A percentile compares a stretch with the other conserved stretches of the same genome.
phyloP scores from a whole-genome alignment of 2,113 vertebrate species.

The Stigmatopora argus region DNA sequence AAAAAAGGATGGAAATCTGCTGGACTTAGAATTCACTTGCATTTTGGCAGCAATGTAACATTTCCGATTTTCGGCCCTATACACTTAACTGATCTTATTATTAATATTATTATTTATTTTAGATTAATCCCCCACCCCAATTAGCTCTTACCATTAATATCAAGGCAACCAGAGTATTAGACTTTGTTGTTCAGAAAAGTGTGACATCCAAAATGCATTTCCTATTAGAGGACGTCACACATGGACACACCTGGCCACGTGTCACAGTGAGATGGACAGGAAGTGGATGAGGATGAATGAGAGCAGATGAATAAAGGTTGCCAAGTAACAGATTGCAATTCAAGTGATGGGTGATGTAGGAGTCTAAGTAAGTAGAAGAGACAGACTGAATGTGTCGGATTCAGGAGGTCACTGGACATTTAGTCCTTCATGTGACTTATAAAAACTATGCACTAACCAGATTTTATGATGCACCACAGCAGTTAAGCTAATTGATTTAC shows the following conservation, averaged over 20 bases:
- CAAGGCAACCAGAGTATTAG: constrained; percentile 47
- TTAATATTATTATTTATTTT: neutral
- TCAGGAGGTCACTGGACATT: constrained; percentile 27
- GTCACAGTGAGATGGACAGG: constrained; percentile 59
- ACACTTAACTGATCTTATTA: constrained; percentile 27
- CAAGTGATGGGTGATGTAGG: constrained; percentile 8
- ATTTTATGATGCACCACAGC: constrained; percentile 44
- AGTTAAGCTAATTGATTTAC: constrained; percentile 51
- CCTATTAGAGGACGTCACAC: constrained; percentile 59
- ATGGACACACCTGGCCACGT: constrained; percentile 61
- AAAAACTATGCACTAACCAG: constrained; percentile 47
- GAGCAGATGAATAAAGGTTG: constrained; percentile 15
- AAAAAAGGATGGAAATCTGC: constrained; percentile 52
- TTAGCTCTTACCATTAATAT: constrained; percentile 63
- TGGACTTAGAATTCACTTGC: constrained; percentile 64
- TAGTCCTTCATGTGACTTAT: constrained; percentile 35
- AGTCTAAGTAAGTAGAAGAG: constrained; percentile 15
- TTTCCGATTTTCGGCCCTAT: constrained; percentile 51
- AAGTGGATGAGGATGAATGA: constrained; percentile 57
- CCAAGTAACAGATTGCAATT: constrained; percentile 26
- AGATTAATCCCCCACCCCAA: neutral
- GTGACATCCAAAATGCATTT: constrained; percentile 72
- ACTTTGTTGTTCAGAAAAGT: constrained; percentile 66
- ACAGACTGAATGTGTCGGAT: constrained; percentile 25
- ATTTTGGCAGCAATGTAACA: constrained; percentile 56